Conservation (phyloP, 2,888 invertebrate species). For the Cotesia congregata region DNA sequence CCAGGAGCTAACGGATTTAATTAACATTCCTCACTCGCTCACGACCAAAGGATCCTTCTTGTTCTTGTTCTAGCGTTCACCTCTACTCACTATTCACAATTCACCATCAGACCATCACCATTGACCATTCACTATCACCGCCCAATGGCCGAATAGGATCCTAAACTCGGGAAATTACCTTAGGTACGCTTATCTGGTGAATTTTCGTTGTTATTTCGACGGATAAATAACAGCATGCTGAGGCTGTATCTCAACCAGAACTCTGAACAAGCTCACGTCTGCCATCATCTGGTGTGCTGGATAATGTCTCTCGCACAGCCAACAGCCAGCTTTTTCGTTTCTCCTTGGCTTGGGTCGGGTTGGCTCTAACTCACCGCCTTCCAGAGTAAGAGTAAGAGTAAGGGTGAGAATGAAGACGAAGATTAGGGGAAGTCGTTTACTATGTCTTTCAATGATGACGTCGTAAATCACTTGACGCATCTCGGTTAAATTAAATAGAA, state of each 20-base stretch:
- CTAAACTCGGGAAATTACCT: too few species aligned
- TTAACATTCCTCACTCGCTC: conserved; percentile 68
- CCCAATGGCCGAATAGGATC: background rate
- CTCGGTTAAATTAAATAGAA: background rate
- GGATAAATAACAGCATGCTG: conserved; percentile 43
- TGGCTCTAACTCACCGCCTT: too few species aligned
- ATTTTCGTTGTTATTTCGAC: too few species aligned
- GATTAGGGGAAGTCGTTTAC: background rate
- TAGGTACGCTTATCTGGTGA: too few species aligned
- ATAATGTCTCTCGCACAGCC: conserved; percentile 39
- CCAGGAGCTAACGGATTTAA: conserved; percentile 69
- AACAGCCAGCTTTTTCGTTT: conserved; percentile 31
- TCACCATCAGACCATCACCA: conserved; percentile 43
- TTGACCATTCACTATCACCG: conserved; percentile 30
- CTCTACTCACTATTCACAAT: too few species aligned
- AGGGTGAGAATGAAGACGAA: background rate
- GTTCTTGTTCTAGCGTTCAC: too few species aligned
- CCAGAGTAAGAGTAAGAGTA: too few species aligned
- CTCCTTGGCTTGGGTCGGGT: too few species aligned
- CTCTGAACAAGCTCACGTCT: conserved; percentile 34
- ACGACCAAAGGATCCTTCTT: conserved; percentile 42
- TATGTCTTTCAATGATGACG: background rate
- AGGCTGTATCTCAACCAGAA: conserved; percentile 47
- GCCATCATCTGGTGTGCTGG: conserved; percentile 40
- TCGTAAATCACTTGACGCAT: background rate